These are phyloP conservation scores for Labeo catla DNA, from an alignment of 2,113 vertebrate genomes.

Conservation along the genomic window DNA sequence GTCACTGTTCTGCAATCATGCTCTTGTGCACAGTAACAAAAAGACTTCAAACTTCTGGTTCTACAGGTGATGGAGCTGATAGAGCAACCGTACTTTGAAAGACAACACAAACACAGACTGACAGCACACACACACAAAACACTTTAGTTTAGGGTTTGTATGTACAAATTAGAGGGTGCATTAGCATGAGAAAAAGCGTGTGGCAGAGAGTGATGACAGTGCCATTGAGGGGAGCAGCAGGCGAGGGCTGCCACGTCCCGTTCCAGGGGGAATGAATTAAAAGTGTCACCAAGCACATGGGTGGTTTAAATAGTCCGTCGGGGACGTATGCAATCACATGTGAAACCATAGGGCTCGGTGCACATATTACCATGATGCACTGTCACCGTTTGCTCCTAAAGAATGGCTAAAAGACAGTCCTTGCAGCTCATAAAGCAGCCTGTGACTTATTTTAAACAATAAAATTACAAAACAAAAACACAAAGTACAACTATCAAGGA, in stretches of 20 bases:
- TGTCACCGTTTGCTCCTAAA: not conserved
- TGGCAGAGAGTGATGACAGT: slow-evolving; percentile 35
- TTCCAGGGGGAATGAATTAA: slow-evolving; percentile 20
- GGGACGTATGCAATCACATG: not conserved
- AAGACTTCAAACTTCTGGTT: not conserved
- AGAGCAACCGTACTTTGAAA: not conserved
- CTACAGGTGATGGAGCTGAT: slow-evolving; percentile 28
- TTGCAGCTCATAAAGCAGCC: not conserved
- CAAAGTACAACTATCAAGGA: not conserved
- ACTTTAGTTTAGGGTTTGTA: slow-evolving; percentile 11
- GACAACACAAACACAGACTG: slow-evolving; percentile 4
- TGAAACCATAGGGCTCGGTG: not conserved
- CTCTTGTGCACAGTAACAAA: not conserved
- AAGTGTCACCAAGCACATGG: slow-evolving; percentile 16
- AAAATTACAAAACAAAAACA: not conserved
- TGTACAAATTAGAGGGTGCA: slow-evolving; percentile 25
- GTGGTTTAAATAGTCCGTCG: slow-evolving; percentile 22
- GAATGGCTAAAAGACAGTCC: not conserved
- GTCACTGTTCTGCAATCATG: not conserved
- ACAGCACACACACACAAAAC: not conserved
- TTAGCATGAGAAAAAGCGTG: slow-evolving; percentile 43
- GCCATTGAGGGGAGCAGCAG: slow-evolving; percentile 24
- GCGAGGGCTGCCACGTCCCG: slow-evolving; percentile 20
- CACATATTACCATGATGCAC: not conserved
- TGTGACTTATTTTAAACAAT: too few species aligned